phyloP scores from a whole-genome alignment of 2,888 invertebrate species.

The Zhuqinia jingwanae region DNA sequence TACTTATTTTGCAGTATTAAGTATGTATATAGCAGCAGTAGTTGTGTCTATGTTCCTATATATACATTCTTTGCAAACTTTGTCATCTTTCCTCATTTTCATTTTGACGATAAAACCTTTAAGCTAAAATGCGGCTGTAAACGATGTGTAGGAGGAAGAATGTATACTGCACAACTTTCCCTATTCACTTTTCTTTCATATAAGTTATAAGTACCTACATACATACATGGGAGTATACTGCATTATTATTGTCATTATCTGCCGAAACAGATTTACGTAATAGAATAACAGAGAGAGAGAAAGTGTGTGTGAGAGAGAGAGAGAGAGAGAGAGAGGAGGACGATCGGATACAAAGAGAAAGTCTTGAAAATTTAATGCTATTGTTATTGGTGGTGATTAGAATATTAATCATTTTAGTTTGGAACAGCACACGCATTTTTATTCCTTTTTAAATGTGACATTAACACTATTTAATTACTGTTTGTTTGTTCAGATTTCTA shows the following conservation, averaged over 20 bases:
- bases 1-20: not conserved
- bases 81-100: not conserved
- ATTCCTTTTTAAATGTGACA: constrained; percentile 40
- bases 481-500: constrained; percentile 13
- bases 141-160: not conserved
- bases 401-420: constrained; percentile 60
- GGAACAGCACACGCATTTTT: constrained; percentile 21
- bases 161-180: constrained; percentile 5
- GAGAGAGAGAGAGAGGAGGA: too few relatives aligned
- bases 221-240: too few relatives aligned
- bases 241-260: too few relatives aligned
- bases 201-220: too few relatives aligned
- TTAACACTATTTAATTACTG: constrained; percentile 42
- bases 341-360: too few relatives aligned
- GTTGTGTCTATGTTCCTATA: too few relatives aligned
- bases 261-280: too few relatives aligned
- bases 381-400: constrained; percentile 54
- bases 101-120: not conserved
- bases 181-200: not conserved
- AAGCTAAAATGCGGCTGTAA: not conserved
- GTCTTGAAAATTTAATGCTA: constrained; percentile 31
- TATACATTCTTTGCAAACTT: not conserved
- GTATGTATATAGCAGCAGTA: not conserved
- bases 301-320: too few relatives aligned
- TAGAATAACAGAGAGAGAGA: too few relatives aligned